A percentile compares a stretch with the other conserved stretches of the same genome.
These are phyloP conservation scores for Antrozous pallidus DNA, from an alignment of 2,797 vertebrate genomes.

Conservation along the genomic window DNA sequence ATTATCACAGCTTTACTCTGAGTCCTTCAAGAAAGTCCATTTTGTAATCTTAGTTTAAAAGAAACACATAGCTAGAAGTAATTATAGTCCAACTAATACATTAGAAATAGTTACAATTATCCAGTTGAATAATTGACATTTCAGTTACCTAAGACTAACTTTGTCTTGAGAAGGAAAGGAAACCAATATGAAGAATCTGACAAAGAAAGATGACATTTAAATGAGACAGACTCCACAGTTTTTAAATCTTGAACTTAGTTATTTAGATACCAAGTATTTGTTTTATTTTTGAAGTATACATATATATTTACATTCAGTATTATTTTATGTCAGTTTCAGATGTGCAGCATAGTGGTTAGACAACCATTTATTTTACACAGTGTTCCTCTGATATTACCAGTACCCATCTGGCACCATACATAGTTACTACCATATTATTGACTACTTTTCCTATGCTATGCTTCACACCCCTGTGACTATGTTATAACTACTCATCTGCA, in stretches of 20 bases:
- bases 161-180: background rate
- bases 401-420: background rate
- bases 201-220: background rate
- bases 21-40: background rate
- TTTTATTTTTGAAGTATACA: background rate
- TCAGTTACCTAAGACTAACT: background rate
- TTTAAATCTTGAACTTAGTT: background rate
- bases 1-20: background rate
- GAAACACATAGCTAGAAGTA: background rate
- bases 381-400: background rate
- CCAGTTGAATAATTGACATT: background rate
- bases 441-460: background rate
- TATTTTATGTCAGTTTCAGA: background rate
- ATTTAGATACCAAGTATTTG: background rate
- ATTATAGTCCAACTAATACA: background rate
- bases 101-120: conserved; percentile 6
- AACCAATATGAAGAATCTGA: background rate
- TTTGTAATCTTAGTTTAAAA: conserved; percentile 20
- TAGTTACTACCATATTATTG: background rate
- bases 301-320: background rate
- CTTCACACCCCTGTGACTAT: background rate
- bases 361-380: background rate
- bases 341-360: background rate
- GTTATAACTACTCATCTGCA: background rate
- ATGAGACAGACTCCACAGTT: background rate